These are phyloP conservation scores for Lithophane leautieri DNA, from an alignment of 2,888 invertebrate species.

Conservation along the genomic window DNA sequence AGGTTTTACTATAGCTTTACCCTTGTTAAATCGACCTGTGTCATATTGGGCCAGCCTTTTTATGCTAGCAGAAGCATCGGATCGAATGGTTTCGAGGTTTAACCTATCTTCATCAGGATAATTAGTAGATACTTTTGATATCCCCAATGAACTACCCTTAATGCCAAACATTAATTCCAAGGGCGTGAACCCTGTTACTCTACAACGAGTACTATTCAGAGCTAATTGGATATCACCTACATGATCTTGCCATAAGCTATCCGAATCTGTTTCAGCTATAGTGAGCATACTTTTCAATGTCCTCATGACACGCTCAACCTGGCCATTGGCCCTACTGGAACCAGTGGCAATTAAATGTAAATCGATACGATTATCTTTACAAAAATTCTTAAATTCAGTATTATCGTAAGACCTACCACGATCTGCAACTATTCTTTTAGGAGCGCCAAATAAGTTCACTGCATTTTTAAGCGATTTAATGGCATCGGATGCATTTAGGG, in stretches of 20 bases:
- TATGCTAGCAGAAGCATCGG: constrained; percentile 3
- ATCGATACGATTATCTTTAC: constrained; percentile 52
- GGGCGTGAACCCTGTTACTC: constrained; percentile 16
- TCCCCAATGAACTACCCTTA: constrained; percentile 2
- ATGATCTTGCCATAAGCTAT: constrained; percentile 59
- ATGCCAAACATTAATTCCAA: constrained; percentile 15
- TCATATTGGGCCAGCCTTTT: not conserved
- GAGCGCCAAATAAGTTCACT: constrained; percentile 60
- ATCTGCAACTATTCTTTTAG: constrained; percentile 55
- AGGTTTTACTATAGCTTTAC: not conserved
- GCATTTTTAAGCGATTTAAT: constrained; percentile 52
- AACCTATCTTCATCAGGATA: not conserved
- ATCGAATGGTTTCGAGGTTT: constrained; percentile 6
- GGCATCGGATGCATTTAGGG: constrained; percentile 43
- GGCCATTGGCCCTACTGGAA: constrained; percentile 29
- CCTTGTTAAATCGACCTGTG: not conserved
- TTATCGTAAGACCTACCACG: constrained; percentile 59
- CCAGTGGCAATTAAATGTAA: constrained; percentile 66
- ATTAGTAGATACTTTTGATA: not conserved
- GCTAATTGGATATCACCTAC: constrained; percentile 8
- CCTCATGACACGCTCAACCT: constrained; percentile 31
- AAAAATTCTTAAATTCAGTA: constrained; percentile 55
- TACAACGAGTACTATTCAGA: constrained; percentile 21
- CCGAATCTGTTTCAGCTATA: constrained; percentile 21
- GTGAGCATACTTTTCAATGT: constrained; percentile 20